Evolutionary conservation across 2,888 invertebrate genomes (phyloP), one percentile per base, ranked within the genome.

Genomic region (Myopa tessellatipennis): DNA sequence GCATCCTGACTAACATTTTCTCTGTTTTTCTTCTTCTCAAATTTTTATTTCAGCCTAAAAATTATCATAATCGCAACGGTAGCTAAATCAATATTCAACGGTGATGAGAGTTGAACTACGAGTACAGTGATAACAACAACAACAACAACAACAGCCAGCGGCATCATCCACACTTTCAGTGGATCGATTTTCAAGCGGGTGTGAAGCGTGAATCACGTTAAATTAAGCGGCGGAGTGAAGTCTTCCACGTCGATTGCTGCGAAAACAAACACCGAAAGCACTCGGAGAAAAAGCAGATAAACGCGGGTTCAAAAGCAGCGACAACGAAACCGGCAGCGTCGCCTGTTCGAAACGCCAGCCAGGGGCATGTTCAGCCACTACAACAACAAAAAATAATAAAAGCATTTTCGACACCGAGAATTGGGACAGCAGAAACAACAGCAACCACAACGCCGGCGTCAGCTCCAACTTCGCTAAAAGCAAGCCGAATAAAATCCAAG

Each of bases 401-500:
- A 65, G 61, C 18, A 34, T 65, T 65, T 38, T 52, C 61, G 68
- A 16, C 69, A 4, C 50, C 34, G 6, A 58, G 10, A 40, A 61
- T 45, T 72, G 63, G 10, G 8, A 55, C 26, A 7, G 34, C 12
- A 61, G 55, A 16, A 58, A 50, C 52, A 71, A 61, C 68, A 69
- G 36, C 16, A 52, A n/a, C 18, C 45, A 60, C 18, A 63, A 16
- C 63, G 26, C 18, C 60, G 36, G 18, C 67, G 74, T 38, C 38
- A 75, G 76, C 75, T 78, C 52, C 45, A 75, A 40, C 50, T 71
- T 18, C 68, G 80, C 8, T 45, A 18, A 79, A 50, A 77, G 79
- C 75, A 78, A 74, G 77, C 83, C 82, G 78, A 60, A 84, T 81
- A 82, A 83, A 79, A 83, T 80, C 83, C 79, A 82, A 82, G 84